Base-by-base conservation (phyloP, 2,888 invertebrate genomes). In the Ornithoptera priamus region DNA sequence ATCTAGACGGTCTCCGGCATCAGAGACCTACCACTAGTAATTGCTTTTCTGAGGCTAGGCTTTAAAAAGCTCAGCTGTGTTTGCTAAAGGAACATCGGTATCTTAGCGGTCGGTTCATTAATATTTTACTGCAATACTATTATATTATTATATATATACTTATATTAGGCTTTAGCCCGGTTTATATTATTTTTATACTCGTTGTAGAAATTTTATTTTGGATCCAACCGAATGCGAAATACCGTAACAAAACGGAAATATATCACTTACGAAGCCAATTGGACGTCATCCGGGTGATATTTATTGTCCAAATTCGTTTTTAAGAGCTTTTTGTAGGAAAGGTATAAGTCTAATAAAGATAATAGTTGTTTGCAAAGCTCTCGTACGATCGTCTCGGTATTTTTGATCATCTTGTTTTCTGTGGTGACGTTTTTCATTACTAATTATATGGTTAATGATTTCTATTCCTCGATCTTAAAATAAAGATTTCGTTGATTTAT, bases 241-340 rank as follows among this genome's bases (percentile, higher is more conserved):
- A 53, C 10, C 30, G 15, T 50, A 50, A 50, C 15, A 18, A 15
- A 18, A 15, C 5, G 15, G 17, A 50, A 50, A 50, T 50, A 17
- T 50, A 17, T 18, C 50, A 56, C 36, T 39, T 56, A 39, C 57
- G 57, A 22, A n/a, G 39, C 64, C 36, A 36, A 39, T 6, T 57
- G 20, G 56, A 22, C 15, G 56, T 57, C 39, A 39, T 65, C n/a
- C 57, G 20, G 57, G 36, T 57, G 64, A 65, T n/a, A 17, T 57
- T 39, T 18, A 42, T 65, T 65, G 42, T 39, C 58, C 65, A 20
- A 65, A 18, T 24, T 62, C 15, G 62, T 50, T 22, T 22, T 50
- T 50, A 20, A n/a, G 22, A 24, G 10, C 46, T 62, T 20, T 62
- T 22, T 12, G 39, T 20, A 50, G 8, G 24, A 24, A 50, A 1